Percentiles rank a stretch among this genome's conserved stretches.
These are phyloP conservation scores for Sporophila hypoxantha DNA, from an alignment of 2,113 vertebrate species.

Conservation along the genomic window DNA sequence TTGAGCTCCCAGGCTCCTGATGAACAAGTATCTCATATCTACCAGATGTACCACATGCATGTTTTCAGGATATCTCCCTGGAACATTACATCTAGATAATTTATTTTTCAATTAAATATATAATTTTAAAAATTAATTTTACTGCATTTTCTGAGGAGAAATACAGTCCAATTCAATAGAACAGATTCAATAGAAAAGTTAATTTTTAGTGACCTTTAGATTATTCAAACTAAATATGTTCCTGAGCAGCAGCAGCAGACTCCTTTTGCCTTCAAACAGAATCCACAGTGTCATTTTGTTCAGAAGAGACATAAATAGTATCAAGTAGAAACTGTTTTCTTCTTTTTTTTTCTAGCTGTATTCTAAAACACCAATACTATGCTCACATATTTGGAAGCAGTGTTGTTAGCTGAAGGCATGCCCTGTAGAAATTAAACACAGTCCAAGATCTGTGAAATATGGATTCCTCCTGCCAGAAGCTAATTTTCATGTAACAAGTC, in stretches of 20 bases:
- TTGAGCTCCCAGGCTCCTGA: not conserved
- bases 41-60: not conserved
- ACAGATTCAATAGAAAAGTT: not conserved
- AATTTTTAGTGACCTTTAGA: not conserved
- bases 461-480: conserved; percentile 28
- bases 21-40: not conserved
- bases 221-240: not conserved
- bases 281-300: not conserved
- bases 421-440: conserved; percentile 20
- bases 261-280: not conserved
- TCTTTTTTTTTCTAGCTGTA: not conserved
- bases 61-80: not conserved
- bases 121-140: not conserved
- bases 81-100: not conserved
- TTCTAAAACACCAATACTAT: not conserved
- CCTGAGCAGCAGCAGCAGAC: not conserved
- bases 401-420: conserved; percentile 13
- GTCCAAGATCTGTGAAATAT: conserved; percentile 9
- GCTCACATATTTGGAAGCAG: not conserved
- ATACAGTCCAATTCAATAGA: not conserved
- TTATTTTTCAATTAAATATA: not conserved
- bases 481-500: conserved; percentile 32
- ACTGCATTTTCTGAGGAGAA: not conserved
- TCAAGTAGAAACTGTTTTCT: not conserved
- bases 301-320: not conserved